Base-by-base conservation (phyloP, 2,888 invertebrate species). In the Theretra japonica region DNA sequence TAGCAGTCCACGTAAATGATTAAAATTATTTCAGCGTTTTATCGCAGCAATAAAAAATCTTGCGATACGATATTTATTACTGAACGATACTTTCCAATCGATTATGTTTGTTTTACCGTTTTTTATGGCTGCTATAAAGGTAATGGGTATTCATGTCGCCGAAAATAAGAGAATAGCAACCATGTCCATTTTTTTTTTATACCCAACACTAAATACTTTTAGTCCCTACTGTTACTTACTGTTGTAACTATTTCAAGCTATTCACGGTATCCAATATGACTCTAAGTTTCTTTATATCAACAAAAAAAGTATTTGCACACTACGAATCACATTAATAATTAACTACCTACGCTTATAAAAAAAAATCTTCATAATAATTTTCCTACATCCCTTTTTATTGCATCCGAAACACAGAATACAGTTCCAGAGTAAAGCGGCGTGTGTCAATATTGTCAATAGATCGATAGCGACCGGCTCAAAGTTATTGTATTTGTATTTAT, bases 401-500 rank as follows among this genome's bases (percentile, higher is more conserved):
- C n/a, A 69, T 5, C 11, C 53, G 4, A 28, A 28, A 53, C 53
- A 56, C 28, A 75, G 69, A 72, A 70, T 25, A 72, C 57, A 73
- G 72, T 48, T 68, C 17, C 53, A 53, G 53, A 70, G 30, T 70
- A 75, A 69, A 75, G 74, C 59, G 70, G 74, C 75, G 74, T 65
- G 73, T 78, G 78, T 80, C 85, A 77, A 80, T n/a, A n/a, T 74
- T 82, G 90, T 91, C 88, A 91, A 91, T 84, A 91, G 81, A 82
- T 86, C 84, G 80, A 85, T 85, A 86, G 81, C 83, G 84, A 85
- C 81, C 77, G 81, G 80, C 76, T 79, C 81, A 73, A 81, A 78
- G 81, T 83, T 86, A 85, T 84, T 82, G 79, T 88, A 81, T 88
- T 88, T 88, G 85, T 89, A 83, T 90, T 90, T 90, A 88, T 88